Conservation (phyloP, 1,140 invertebrate species). For the Macrotrachela quadricornifera region DNA sequence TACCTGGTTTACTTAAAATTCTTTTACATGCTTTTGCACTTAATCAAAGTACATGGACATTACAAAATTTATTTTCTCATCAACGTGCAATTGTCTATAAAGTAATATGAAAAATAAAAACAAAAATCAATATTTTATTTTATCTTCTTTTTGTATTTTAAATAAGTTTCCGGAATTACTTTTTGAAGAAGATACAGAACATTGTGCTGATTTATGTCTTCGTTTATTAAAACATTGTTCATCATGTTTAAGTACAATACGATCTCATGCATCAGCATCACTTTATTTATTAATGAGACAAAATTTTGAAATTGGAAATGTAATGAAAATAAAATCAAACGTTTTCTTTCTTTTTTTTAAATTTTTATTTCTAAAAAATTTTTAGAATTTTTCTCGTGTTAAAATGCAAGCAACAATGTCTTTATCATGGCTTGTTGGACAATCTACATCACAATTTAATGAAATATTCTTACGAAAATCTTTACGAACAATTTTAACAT, state of each 20-base stretch:
- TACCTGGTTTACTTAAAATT: constrained; percentile 57
- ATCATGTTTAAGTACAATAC: constrained; percentile 52
- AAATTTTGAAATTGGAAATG: constrained; percentile 86
- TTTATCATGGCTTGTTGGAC: constrained; percentile 32
- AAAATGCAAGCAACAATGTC: constrained; percentile 99
- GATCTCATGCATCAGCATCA: constrained; percentile 60
- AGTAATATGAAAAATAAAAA: no score
- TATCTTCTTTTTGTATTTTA: no score
- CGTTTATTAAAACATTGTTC: constrained; percentile 72
- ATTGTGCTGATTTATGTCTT: constrained; percentile 70
- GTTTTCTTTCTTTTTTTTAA: background rate
- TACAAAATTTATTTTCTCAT: constrained; percentile 74
- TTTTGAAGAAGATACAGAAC: constrained; percentile 71
- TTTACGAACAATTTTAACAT: constrained; percentile 76
- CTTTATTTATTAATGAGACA: constrained; percentile 84
- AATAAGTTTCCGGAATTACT: constrained; percentile 55
- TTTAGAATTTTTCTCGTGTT: constrained; percentile 84
- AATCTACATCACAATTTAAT: constrained; percentile 45
- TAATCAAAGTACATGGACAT: constrained; percentile 64
- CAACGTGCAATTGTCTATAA: constrained; percentile 71
- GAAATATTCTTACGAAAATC: constrained; percentile 78
- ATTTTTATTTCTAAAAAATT: constrained; percentile 30
- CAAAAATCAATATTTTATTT: no score
- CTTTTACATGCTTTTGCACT: constrained; percentile 53
- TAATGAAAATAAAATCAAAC: constrained; percentile 25